A percentile compares a stretch with the other conserved stretches of the same genome.
These are phyloP conservation scores for Chionomys nivalis DNA, from an alignment of 2,113 vertebrate genomes.

Conservation along the genomic window DNA sequence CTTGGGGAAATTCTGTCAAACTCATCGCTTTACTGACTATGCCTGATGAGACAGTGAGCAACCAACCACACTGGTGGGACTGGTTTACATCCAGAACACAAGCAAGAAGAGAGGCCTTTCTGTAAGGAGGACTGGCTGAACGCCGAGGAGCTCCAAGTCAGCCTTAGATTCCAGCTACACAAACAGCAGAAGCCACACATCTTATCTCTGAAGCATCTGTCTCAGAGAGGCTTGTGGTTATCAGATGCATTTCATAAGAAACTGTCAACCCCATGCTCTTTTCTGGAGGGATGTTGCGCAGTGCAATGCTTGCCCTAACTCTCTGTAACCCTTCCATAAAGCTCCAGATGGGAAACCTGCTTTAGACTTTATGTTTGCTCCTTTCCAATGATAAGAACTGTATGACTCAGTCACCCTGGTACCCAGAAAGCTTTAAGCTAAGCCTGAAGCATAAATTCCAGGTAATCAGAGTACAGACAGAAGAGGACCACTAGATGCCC, in stretches of 20 bases:
- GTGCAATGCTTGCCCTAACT: not conserved
- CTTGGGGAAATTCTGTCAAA: not conserved
- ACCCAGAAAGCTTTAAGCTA: conserved; percentile 13
- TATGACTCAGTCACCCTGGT: not conserved
- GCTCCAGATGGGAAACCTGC: not conserved
- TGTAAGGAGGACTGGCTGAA: not conserved
- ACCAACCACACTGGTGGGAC: not conserved
- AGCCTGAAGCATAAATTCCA: conserved; percentile 28
- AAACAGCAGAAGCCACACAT: not conserved
- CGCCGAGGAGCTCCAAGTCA: not conserved
- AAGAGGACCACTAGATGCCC: not conserved
- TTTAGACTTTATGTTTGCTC: conserved; percentile 27
- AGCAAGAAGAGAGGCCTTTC: not conserved
- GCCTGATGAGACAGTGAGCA: not conserved
- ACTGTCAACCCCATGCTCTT: not conserved
- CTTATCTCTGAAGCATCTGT: not conserved
- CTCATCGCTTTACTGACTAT: not conserved
- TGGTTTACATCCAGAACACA: not conserved
- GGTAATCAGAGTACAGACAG: not conserved
- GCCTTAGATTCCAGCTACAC: not conserved
- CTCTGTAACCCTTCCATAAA: not conserved
- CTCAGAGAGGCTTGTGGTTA: not conserved
- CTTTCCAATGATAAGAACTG: not conserved
- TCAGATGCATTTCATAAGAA: not conserved
- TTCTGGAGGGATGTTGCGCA: not conserved